phyloP scores from a whole-genome alignment of 2,113 vertebrate species.

The Ptilorrhoa leucosticta region DNA sequence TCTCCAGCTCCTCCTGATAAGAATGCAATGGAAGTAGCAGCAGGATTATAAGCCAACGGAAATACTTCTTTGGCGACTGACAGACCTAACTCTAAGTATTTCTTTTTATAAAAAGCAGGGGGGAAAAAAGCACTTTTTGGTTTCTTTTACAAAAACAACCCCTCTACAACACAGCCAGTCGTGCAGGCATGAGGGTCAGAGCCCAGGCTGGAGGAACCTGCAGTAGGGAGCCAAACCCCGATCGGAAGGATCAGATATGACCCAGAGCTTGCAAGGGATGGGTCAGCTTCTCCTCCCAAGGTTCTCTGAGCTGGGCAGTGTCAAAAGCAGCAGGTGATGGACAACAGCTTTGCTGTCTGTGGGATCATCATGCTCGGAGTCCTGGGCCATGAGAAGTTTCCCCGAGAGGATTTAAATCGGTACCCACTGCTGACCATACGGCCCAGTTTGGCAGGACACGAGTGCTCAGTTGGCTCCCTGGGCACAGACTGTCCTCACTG shows the following conservation, averaged over 20 bases:
- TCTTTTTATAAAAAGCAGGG: neutral
- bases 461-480: rapidly evolving
- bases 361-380: neutral
- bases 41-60: neutral
- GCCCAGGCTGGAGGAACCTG: neutral
- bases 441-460: neutral
- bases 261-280: neutral
- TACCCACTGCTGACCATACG: neutral
- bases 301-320: neutral
- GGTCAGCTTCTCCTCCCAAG: neutral
- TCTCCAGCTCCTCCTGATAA: neutral
- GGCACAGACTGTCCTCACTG: neutral
- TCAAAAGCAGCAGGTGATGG: neutral
- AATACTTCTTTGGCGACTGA: neutral
- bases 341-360: neutral
- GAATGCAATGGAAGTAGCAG: neutral
- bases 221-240: neutral
- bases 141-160: neutral
- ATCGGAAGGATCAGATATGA: rapidly evolving
- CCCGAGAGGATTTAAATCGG: neutral
- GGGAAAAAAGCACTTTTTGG: rapidly evolving
- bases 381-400: neutral
- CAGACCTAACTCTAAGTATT: neutral
- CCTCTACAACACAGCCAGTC: rapidly evolving
- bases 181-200: rapidly evolving